Percentiles rank a stretch among this genome's conserved stretches.
Conservation (phyloP, 2,113 vertebrate genomes). For the Morone chrysops region DNA sequence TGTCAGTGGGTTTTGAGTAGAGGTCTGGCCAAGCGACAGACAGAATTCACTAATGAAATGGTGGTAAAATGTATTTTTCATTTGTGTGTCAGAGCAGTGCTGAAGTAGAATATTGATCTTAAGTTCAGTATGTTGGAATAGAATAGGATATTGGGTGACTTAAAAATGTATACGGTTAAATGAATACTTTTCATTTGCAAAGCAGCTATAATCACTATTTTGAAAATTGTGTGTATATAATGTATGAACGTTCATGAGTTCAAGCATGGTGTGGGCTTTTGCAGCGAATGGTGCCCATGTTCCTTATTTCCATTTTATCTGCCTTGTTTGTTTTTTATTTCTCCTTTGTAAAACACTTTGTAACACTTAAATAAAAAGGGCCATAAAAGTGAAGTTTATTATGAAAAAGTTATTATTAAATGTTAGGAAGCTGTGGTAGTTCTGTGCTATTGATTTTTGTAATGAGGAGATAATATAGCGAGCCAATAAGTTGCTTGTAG, state of each 20-base stretch:
- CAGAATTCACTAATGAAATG: conserved; percentile 42
- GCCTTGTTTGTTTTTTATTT: too few species aligned
- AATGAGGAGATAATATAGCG: background rate
- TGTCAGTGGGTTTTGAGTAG: conserved; percentile 36
- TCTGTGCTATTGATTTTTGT: background rate
- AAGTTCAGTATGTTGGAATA: background rate
- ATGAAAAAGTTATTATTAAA: too few species aligned
- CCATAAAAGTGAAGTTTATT: too few species aligned
- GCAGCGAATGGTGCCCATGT: too few species aligned
- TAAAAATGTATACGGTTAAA: background rate
- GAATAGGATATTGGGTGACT: conserved; percentile 4
- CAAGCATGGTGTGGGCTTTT: too few species aligned
- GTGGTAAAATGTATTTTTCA: conserved; percentile 50
- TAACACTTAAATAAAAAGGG: too few species aligned
- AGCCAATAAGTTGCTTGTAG: background rate
- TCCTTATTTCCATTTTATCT: too few species aligned
- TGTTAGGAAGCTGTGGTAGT: too few species aligned
- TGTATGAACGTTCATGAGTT: too few species aligned
- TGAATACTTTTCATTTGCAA: background rate
- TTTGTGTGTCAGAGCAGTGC: conserved; percentile 5
- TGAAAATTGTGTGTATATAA: too few species aligned
- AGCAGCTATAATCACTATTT: background rate
- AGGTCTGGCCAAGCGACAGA: conserved; percentile 30
- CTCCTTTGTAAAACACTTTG: too few species aligned
- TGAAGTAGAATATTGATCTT: conserved; percentile 16